Evolutionary conservation across 2,113 vertebrate genomes (phyloP), one percentile per base, ranked within the genome.

Genomic region (Hypomesus transpacificus): DNA sequence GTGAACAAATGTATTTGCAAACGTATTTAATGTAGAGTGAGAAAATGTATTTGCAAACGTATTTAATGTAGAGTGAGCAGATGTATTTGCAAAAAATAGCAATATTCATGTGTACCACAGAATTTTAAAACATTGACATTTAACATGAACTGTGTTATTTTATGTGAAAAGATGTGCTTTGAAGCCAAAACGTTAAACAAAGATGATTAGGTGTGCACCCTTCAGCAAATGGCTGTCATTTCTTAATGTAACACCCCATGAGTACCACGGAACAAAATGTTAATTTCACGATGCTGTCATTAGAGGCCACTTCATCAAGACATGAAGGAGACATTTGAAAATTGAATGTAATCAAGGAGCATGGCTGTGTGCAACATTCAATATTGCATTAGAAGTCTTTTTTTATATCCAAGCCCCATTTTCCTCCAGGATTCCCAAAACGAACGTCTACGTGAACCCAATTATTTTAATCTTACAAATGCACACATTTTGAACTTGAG

Each of bases 261-360:
- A 81, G 69, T 54, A 68, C 54, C 61, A 24, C 24, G 18, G 50
- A 80, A 83, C 57, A 70, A 70, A 64, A 73, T 64, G 34, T 62
- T 79, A 52, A 80, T 83, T 83, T 85, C 75, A 69, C 28, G 52
- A 66, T 8, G 14, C 31, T 39, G 46, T 74, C 78, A 72, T 84
- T 76, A 82, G 81, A 75, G 76, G 50, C 31, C 58, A 53, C 84
- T 80, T 82, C 69, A 79, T 68, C 53, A 72, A 54, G 26, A 50
- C 5, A 9, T 60, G 69, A 74, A 70, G 62, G 50, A 76, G 63
- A 76, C 59, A 68, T 20, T 21, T 31, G 57, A 76, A 70, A 73
- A 68, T 72, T 72, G 56, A 72, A 63, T 71, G 77, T 31, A 75
- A 79, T 75, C 77, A 79, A 75, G 73, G 68, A 60, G 54, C 51